Base-by-base conservation (phyloP, 2,888 invertebrate genomes). In the Hyles lineata region DNA sequence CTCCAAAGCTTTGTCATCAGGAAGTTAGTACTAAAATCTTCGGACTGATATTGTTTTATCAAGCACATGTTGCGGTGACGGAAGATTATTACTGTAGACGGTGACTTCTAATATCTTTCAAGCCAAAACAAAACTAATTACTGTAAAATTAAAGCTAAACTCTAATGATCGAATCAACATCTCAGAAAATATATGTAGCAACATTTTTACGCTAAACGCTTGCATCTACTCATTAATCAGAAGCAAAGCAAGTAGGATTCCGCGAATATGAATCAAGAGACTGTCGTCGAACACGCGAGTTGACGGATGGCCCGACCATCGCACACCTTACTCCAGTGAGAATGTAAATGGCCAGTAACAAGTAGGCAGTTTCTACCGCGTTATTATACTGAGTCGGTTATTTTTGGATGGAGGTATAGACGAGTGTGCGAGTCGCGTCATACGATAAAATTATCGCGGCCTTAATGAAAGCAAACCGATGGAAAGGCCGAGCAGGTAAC, bases 361-460 rank as follows among this genome's bases (percentile, higher is more conserved):
- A 80, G 82, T 83, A 85, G 83, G 79, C 76, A 80, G 81, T 84
- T 83, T 81, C 78, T 79, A 78, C 78, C 79, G 79, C 83, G 83
- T 81, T 83, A 86, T 85, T 82, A 82, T 83, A 84, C 79, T 80
- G 76, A 76, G 61, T 25, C 79, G 79, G 84, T 88, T 93, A 93
- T 93, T 93, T 91, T 85, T 75, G 90, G 82, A 84, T 82, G 82
- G 80, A 85, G 87, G 85, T 89, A 90, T 86, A 85, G 87, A 82
- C 77, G 76, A 73, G 80, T 73, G 80, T 77, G 80, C 50, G 50
- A 67, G 79, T 73, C 85, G 86, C 92, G 92, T 94, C 93, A 93
- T 88, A 82, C 85, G 92, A 93, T 93, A 93, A 94, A 91, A 91
- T 94, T 94, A 94, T 93, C 92, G 84, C 80, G 91, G 87, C 91